phyloP scores from a whole-genome alignment of 2,797 vertebrate species.

The Pseudochirops cupreus region DNA sequence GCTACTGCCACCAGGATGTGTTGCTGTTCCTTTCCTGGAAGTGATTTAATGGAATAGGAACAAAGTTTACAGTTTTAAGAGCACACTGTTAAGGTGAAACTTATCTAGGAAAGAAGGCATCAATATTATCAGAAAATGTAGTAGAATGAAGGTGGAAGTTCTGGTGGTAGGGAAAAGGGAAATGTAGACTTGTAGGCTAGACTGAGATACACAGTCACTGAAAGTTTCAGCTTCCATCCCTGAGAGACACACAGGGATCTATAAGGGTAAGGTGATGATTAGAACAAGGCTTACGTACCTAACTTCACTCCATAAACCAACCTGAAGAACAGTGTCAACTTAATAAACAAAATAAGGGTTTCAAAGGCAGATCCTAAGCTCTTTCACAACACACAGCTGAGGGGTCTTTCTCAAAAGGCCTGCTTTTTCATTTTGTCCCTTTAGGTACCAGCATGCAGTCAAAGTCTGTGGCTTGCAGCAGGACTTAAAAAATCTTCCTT shows the following conservation, averaged over 20 bases:
- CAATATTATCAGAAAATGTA: not conserved
- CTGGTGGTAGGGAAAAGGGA: not conserved
- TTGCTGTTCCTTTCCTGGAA: conserved; percentile 7
- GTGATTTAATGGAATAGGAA: conserved; percentile 3
- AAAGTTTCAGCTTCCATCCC: not conserved
- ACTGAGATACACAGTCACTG: not conserved
- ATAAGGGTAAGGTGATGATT: not conserved
- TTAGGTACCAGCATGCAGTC: conserved; percentile 86
- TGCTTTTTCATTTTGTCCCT: conserved; percentile 23
- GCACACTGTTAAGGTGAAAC: not conserved
- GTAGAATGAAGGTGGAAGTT: not conserved
- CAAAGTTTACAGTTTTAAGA: not conserved
- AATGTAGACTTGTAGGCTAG: not conserved
- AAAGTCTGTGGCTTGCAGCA: conserved; percentile 84
- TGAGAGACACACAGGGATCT: not conserved
- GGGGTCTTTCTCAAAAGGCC: fast-evolving
- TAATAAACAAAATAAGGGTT: not conserved
- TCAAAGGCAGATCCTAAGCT: not conserved
- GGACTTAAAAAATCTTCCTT: conserved; percentile 87
- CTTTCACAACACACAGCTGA: not conserved
- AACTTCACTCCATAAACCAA: not conserved
- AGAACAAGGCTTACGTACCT: not conserved
- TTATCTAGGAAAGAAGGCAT: not conserved
- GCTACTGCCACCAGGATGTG: not conserved
- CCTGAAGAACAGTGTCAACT: not conserved